These are phyloP conservation scores for Synergus laeviventris DNA, from an alignment of 2,888 invertebrate species.

Conservation along the genomic window DNA sequence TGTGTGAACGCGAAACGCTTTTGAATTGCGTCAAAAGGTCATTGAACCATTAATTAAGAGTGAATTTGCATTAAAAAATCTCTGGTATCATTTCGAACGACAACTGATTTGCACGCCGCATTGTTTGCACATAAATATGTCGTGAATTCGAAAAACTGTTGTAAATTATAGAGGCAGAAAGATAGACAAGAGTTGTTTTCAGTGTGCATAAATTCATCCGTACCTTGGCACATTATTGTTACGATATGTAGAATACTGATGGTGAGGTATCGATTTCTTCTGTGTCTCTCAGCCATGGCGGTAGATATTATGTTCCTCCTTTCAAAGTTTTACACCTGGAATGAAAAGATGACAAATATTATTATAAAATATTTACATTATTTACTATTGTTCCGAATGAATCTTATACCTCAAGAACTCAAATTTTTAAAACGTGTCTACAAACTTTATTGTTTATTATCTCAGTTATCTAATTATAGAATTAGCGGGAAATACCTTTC, in stretches of 20 bases:
- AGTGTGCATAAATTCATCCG: constrained; percentile 41
- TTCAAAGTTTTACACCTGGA: constrained; percentile 36
- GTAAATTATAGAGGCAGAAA: too few relatives aligned
- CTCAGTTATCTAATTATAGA: too few relatives aligned
- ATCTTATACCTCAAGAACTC: not conserved
- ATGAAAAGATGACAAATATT: constrained; percentile 1
- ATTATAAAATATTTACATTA: not conserved
- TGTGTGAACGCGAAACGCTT: constrained; percentile 7
- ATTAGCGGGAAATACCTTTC: too few relatives aligned
- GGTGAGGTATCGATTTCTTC: constrained; percentile 71
- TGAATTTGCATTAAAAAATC: not conserved
- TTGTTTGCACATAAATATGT: not conserved
- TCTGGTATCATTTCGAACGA: constrained; percentile 1
- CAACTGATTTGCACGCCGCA: not conserved
- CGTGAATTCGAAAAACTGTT: not conserved
- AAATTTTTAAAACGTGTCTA: too few relatives aligned
- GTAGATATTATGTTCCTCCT: not conserved
- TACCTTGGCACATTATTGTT: constrained; percentile 76
- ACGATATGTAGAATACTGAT: constrained; percentile 74
- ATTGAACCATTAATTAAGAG: not conserved
- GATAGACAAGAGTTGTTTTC: not conserved
- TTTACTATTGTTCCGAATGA: not conserved
- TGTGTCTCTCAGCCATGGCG: constrained; percentile 69
- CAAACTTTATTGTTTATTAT: too few relatives aligned
- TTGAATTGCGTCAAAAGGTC: not conserved